phyloP scores from a whole-genome alignment of 2,888 invertebrate species.

The Drosophila macrospina region DNA sequence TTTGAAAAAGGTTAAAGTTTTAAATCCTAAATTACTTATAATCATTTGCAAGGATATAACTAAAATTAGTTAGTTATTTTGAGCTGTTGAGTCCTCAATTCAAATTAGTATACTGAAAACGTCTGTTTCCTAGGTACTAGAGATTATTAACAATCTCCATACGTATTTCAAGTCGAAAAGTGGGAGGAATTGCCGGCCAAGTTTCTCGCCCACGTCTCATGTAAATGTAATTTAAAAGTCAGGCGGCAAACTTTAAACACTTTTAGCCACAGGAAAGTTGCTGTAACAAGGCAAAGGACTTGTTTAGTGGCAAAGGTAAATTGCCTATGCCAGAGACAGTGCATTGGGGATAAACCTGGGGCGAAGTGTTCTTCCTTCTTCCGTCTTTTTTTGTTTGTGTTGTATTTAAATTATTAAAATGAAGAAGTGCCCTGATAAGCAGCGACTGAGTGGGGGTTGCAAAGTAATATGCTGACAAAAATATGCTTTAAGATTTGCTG shows the following conservation, averaged over 20 bases:
- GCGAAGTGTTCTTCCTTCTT: neutral
- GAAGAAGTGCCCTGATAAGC: slow-evolving; percentile 55
- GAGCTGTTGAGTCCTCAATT: neutral
- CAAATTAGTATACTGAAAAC: slow-evolving; percentile 16
- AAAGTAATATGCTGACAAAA: slow-evolving; percentile 25
- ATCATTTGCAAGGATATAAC: too few relatives aligned
- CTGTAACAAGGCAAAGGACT: slow-evolving; percentile 21
- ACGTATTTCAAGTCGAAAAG: slow-evolving; percentile 30
- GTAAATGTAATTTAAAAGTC: slow-evolving; percentile 62
- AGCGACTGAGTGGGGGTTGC: slow-evolving; percentile 25
- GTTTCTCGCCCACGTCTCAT: slow-evolving; percentile 38
- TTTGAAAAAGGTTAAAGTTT: neutral
- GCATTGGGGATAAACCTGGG: neutral
- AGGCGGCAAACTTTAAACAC: slow-evolving; percentile 59
- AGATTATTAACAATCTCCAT: slow-evolving; percentile 25
- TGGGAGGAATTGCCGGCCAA: slow-evolving; percentile 44
- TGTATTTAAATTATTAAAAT: slow-evolving; percentile 61
- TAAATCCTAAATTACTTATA: slow-evolving; percentile 1
- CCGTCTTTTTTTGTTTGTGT: neutral
- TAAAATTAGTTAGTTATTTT: neutral
- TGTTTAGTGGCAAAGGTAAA: slow-evolving; percentile 38
- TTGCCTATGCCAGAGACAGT: slow-evolving; percentile 19
- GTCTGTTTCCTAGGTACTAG: slow-evolving; percentile 1
- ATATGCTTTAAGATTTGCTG: slow-evolving; percentile 47
- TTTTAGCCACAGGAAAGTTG: slow-evolving; percentile 43